A percentile compares a stretch with the other conserved stretches of the same genome.
phyloP scores from a whole-genome alignment of 1,140 invertebrate genomes.

The Apis dorsata region DNA sequence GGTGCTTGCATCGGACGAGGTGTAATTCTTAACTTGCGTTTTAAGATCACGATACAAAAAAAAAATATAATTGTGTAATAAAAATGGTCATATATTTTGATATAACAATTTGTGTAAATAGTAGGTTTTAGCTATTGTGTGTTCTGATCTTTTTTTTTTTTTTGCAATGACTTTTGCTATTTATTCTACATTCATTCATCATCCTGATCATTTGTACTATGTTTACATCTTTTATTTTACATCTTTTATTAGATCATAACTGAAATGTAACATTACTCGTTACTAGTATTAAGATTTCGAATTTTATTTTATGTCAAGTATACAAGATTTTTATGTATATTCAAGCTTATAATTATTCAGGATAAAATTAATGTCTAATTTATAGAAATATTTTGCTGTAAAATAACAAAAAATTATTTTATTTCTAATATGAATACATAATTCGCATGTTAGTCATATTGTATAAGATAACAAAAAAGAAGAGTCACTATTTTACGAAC shows the following conservation, averaged over 20 bases:
- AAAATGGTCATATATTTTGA: conserved; percentile 77
- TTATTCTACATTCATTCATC: conserved; percentile 79
- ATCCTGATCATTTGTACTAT: conserved; percentile 73
- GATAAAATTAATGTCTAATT: conserved; percentile 75
- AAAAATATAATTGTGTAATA: conserved; percentile 73
- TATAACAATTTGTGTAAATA: conserved; percentile 81
- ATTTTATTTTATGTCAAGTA: conserved; percentile 71
- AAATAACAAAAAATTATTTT: conserved; percentile 75
- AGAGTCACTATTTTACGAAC: conserved; percentile 33
- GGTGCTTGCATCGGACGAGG: conserved; percentile 77
- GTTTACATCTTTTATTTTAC: conserved; percentile 69
- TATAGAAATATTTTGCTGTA: conserved; percentile 78
- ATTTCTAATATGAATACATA: conserved; percentile 50
- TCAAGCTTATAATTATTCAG: conserved; percentile 68
- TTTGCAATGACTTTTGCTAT: conserved; percentile 76
- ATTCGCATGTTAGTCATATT: conserved; percentile 33
- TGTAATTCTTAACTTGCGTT: conserved; percentile 74
- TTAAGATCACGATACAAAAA: conserved; percentile 57
- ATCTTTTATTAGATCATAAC: conserved; percentile 47
- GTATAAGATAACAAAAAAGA: not conserved
- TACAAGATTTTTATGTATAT: conserved; percentile 70
- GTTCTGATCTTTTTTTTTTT: conserved; percentile 68
- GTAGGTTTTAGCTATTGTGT: conserved; percentile 77
- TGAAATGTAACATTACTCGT: conserved; percentile 68
- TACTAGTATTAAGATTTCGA: conserved; percentile 74